A percentile compares a stretch with the other conserved stretches of the same genome.
These are phyloP conservation scores for Kradibia gibbosae DNA, from an alignment of 1,140 invertebrate species.

Conservation along the genomic window DNA sequence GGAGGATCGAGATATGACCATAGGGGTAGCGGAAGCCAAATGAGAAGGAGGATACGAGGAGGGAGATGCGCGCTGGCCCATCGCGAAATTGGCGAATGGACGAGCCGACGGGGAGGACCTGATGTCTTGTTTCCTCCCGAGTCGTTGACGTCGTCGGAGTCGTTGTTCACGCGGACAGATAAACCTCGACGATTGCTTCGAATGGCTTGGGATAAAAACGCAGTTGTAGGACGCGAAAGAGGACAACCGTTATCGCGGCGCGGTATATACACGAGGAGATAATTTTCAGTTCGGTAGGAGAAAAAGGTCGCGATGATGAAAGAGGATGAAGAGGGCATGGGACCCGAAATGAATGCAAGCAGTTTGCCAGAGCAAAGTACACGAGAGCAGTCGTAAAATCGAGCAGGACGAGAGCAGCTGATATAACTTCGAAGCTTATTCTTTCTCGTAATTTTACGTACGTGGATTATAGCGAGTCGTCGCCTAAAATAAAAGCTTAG, in stretches of 20 bases:
- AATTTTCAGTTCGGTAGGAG: not conserved
- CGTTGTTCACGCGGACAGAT: slow-evolving; percentile 9
- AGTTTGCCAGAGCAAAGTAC: not conserved
- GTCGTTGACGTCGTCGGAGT: not conserved
- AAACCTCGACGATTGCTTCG: slow-evolving; percentile 29
- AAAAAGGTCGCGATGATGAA: not conserved
- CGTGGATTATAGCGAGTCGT: not conserved
- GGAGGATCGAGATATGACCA: not conserved
- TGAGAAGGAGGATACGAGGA: not conserved
- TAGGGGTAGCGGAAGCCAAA: not conserved
- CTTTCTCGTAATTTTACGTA: not conserved
- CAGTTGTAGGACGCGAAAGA: not conserved
- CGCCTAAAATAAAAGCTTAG: not conserved
- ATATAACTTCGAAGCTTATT: slow-evolving; percentile 3
- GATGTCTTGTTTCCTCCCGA: not conserved
- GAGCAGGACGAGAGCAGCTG: not conserved
- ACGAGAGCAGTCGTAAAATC: not conserved
- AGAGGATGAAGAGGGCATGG: too few relatives aligned
- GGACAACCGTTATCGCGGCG: slow-evolving; percentile 19
- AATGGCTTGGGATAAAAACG: slow-evolving; percentile 6
- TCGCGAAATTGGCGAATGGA: not conserved
- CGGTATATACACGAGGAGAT: not conserved
- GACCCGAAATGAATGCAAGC: not conserved
- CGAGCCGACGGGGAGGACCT: not conserved
- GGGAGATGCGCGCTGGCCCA: not conserved